Conservation (phyloP, 2,797 vertebrate species). For the Enteromius afrohamiltoni region DNA sequence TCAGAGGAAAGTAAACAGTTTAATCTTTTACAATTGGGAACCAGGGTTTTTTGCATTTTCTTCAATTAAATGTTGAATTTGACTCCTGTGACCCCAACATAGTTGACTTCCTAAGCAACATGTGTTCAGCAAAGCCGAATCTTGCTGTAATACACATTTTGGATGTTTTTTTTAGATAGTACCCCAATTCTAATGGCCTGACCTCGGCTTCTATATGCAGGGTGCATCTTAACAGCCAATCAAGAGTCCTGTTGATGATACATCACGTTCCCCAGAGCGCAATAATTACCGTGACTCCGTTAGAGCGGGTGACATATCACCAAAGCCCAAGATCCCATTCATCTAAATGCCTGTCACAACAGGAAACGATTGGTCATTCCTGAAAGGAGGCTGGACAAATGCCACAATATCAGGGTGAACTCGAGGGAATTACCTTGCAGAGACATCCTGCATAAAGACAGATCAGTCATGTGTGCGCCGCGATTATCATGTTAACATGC, state of each 20-base stretch:
- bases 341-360: conserved; percentile 53
- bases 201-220: conserved; percentile 61
- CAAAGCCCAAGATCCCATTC: conserved; percentile 55
- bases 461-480: not conserved
- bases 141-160: conserved; percentile 72
- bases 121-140: conserved; percentile 64
- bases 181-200: conserved; percentile 56
- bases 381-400: conserved; percentile 50
- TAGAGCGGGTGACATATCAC: conserved; percentile 59
- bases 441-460: conserved; percentile 19
- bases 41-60: conserved; percentile 50
- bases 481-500: conserved; percentile 10
- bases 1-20: conserved; percentile 31
- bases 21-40: conserved; percentile 7
- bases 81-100: conserved; percentile 73
- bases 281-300: conserved; percentile 65
- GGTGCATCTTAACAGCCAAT: conserved; percentile 65
- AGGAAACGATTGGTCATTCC: conserved; percentile 52
- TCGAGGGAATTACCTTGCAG: conserved; percentile 32
- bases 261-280: conserved; percentile 64
- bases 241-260: conserved; percentile 70
- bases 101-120: conserved; percentile 74
- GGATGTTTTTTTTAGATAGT: conserved; percentile 41
- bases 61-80: conserved; percentile 64
- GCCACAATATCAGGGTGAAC: conserved; percentile 35